phyloP scores from a whole-genome alignment of 2,113 vertebrate genomes.

The Heterotilapia buettikoferi region DNA sequence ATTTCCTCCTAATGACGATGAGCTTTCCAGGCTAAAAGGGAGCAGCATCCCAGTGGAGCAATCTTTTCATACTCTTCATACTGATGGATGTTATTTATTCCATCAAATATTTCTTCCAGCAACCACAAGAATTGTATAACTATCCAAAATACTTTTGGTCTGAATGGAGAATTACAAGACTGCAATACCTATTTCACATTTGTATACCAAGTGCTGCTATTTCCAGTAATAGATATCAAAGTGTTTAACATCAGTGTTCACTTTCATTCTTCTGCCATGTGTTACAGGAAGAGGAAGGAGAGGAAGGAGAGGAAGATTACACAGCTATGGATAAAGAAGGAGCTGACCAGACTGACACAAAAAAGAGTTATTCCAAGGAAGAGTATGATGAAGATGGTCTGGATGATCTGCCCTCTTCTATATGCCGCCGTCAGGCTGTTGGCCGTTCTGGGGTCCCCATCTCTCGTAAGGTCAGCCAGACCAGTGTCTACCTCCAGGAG shows the following conservation, averaged over 20 bases:
- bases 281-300: constrained; percentile 11
- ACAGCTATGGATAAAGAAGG: constrained; percentile 59
- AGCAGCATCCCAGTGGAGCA: neutral
- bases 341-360: constrained; percentile 49
- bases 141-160: neutral
- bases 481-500: constrained; percentile 93
- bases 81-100: neutral
- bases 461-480: constrained; percentile 89
- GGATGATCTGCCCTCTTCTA: constrained; percentile 79
- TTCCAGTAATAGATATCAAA: neutral
- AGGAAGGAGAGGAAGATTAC: constrained; percentile 25
- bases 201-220: neutral
- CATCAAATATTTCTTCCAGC: neutral
- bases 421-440: constrained; percentile 18
- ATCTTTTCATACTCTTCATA: neutral
- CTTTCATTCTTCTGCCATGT: neutral
- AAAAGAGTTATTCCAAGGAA: constrained; percentile 30
- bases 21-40: neutral
- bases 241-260: neutral
- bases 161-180: neutral
- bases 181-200: neutral
- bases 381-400: constrained; percentile 84
- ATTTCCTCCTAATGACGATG: neutral
- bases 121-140: neutral
- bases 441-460: constrained; percentile 78